These are phyloP conservation scores for Sipha flava DNA, from an alignment of 1,140 invertebrate genomes.

Conservation along the genomic window DNA sequence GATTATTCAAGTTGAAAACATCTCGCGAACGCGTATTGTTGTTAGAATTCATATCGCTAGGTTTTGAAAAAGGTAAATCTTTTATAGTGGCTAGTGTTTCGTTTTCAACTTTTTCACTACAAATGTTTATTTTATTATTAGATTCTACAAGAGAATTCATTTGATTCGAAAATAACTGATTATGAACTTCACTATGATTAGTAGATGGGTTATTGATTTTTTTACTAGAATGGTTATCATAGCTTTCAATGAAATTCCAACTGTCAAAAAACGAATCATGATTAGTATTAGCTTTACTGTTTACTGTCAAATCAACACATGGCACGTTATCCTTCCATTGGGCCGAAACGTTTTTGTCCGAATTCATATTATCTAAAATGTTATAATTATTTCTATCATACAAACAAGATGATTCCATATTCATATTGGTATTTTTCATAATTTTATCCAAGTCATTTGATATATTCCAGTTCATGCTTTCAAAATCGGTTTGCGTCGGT, in stretches of 20 bases:
- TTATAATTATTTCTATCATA: slow-evolving; percentile 1
- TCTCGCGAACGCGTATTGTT: neutral
- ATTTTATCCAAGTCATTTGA: slow-evolving; percentile 2
- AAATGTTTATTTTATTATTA: neutral
- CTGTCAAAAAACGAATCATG: slow-evolving; percentile 8
- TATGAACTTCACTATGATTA: neutral
- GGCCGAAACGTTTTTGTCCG: neutral
- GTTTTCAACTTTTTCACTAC: neutral
- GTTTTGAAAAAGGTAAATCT: neutral
- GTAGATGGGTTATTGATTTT: neutral
- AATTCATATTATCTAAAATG: neutral
- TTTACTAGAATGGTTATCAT: neutral
- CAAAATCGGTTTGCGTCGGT: neutral
- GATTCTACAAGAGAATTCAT: neutral
- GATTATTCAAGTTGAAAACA: slow-evolving; percentile 19
- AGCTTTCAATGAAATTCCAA: slow-evolving; percentile 11
- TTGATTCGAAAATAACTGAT: neutral
- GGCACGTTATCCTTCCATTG: neutral
- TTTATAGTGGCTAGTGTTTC: neutral
- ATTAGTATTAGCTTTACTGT: neutral
- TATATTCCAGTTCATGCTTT: slow-evolving; percentile 7
- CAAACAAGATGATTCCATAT: neutral
- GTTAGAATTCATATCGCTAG: neutral
- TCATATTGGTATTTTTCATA: neutral
- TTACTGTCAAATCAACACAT: neutral